Evolutionary conservation across 1,140 invertebrate genomes (phyloP), one percentile per base, ranked within the genome.

Genomic region (Zophobas atratus): DNA sequence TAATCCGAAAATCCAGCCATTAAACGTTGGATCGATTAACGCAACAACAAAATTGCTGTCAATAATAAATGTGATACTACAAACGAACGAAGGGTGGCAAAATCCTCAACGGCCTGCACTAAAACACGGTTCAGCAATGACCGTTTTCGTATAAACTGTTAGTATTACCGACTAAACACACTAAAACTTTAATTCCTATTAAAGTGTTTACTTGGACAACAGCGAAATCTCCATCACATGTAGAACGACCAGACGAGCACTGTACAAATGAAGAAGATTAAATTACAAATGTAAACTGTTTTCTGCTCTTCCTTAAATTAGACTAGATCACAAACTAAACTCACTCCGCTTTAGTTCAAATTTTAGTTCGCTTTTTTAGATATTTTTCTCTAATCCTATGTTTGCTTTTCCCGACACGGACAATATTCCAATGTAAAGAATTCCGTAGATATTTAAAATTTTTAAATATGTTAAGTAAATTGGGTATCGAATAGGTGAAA

Each of bases 21-120:
- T 73, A 73, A 73, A 73, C 71, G 20, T 20, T 20, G 32, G 71
- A 32, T 73, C 71, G 71, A 73, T 73, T 73, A 73, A 56, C 71
- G 43, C 49, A 73, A 73, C 71, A 73, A 73, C 49, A 73, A 73
- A 73, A 73, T 73, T 73, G 71, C 71, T 43, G 20, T 73, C 71
- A 48, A 55, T 73, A 73, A 70, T 56, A 73, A 56, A 73, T 73
- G 55, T 55, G 56, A 55, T 73, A 49, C 51, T 56, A 5, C 55
- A 33, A 43, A 33, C 63, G 49, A 70, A 73, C 46, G 55, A 73
- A 73, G 71, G 51, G 48, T 34, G 55, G 48, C 55, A 73, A 73
- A 73, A 56, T 56, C 49, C 36, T 6, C 5, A 73, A 56, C 36
- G 6, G 55, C 34, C 33, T n/a, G 2, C 8, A 56, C 35, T 73